Evolutionary conservation across 2,113 vertebrate species (phyloP), one percentile per base, ranked within the genome.

Genomic region (Sminthopsis crassicaudata): DNA sequence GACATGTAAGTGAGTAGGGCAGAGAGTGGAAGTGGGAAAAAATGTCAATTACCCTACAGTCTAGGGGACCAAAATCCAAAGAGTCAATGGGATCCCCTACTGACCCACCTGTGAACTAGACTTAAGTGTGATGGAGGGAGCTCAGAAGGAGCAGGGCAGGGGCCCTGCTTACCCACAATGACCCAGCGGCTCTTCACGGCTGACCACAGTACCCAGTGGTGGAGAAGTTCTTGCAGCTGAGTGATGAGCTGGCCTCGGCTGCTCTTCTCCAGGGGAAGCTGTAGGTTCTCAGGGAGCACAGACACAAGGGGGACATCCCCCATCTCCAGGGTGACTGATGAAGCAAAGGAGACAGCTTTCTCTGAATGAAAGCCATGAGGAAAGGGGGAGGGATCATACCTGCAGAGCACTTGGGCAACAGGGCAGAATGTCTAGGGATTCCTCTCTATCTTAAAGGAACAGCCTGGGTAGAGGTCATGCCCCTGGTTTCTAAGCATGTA

Each of bases 241-340:
- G 97, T 97, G 92, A 99, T 99, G 95, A 99, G 98, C 94, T 99
- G 99, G n/a, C 99, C 99, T 10, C 97, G 97, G 76, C 94, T 98
- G 93, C 97, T 98, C 76, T 96, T 97, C 67, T 97, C 97, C 0
- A 97, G 67, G 92, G 97, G 91, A 0, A 98, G 96, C 95, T 98
- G 97, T 67, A 98, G 96, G 51, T 97, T 97, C 96, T 99, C 99
- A 1, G 99, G 97, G 46, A 98, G 97, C 96, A 99, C 98, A 30
- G 99, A 99, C 53, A 99, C 98, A 97, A 99, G 98, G 42, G 99
- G 99, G 26, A 99, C 98, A 14, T 99, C 99, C 0, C 98, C 98
- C 50, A 98, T 98, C 95, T 99, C 99, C 96, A 98, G 94, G 0
- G 98, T 97, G 93, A 97, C 99, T 99, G 93, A 54, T 88, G 54